Base-by-base conservation (phyloP, 2,113 vertebrate genomes). In the Lanius collurio region DNA sequence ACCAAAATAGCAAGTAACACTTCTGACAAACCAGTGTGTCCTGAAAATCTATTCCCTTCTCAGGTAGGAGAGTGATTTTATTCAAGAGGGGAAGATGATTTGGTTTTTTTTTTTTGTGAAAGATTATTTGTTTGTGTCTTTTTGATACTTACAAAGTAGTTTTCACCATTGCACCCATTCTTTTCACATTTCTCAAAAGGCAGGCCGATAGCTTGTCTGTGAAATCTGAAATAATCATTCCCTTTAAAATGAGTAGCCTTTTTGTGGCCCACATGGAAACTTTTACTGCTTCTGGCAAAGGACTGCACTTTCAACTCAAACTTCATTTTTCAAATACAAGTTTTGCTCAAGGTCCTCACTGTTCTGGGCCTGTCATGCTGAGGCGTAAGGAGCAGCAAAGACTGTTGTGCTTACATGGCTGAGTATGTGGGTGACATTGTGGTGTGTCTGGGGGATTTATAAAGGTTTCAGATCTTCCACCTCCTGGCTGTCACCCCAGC, bases 371-470 rank as follows among this genome's bases (percentile, higher is more conserved):
- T 67, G 33, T 74, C 76, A 3, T 47, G 39, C 49, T 79, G 56
- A 71, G 65, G 12, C 33, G 6, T 24, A n/a, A 75, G 69, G 78
- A 84, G 5, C 31, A 60, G 31, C 4, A 0, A 81, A 79, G 41
- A 26, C 21, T 53, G 4, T 30, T 0, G 0, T 44, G 16, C 71
- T 63, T 41, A 37, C 1, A 0, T 60, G 64, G 26, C 28, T 46
- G 50, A 64, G 24, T 6, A 15, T 78, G 42, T 60, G 27, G 49
- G 33, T 44, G 15, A 24, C 22, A 10, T 41, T 65, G 64, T 9
- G 2, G 8, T 55, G 20, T 85, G 22, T 28, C 37, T 63, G 24
- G 7, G 21, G 42, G 17, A 39, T 44, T 3, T 24, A 3, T 37
- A 52, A 69, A 35, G 24, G 19, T 85, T 81, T 87, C 73, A 57